These are phyloP conservation scores for Lepisosteus oculatus DNA, from an alignment of 2,113 vertebrate species.

Conservation along the genomic window DNA sequence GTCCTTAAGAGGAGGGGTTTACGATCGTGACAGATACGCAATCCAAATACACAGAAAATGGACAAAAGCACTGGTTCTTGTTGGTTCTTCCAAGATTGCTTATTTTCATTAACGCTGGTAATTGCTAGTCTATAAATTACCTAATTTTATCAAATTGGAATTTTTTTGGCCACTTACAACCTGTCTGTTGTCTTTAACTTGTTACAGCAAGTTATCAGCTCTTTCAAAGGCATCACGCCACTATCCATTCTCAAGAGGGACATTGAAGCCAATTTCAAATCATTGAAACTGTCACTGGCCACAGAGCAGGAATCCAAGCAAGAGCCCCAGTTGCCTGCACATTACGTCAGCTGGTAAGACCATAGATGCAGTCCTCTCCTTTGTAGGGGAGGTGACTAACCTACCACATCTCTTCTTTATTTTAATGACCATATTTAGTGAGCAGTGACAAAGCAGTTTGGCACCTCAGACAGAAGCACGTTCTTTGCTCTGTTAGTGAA, in stretches of 20 bases:
- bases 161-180: too few relatives aligned
- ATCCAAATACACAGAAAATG: too few relatives aligned
- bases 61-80: too few relatives aligned
- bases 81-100: too few relatives aligned
- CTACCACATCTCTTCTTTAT: not conserved
- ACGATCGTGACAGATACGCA: too few relatives aligned
- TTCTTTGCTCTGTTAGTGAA: too few relatives aligned
- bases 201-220: conserved; percentile 67
- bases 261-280: conserved; percentile 75
- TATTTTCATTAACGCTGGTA: too few relatives aligned
- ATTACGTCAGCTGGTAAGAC: conserved; percentile 66
- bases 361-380: not conserved
- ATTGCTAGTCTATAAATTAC: too few relatives aligned
- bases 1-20: too few relatives aligned
- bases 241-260: conserved; percentile 64
- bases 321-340: conserved; percentile 66
- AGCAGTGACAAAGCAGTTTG: too few relatives aligned
- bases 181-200: not conserved
- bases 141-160: too few relatives aligned
- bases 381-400: not conserved
- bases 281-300: conserved; percentile 66
- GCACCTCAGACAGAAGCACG: too few relatives aligned
- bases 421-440: not conserved
- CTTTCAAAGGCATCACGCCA: conserved; percentile 59
- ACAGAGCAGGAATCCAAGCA: conserved; percentile 58